A percentile compares a stretch with the other conserved stretches of the same genome.
phyloP scores from a whole-genome alignment of 2,797 vertebrate genomes.

The Chelmon rostratus region DNA sequence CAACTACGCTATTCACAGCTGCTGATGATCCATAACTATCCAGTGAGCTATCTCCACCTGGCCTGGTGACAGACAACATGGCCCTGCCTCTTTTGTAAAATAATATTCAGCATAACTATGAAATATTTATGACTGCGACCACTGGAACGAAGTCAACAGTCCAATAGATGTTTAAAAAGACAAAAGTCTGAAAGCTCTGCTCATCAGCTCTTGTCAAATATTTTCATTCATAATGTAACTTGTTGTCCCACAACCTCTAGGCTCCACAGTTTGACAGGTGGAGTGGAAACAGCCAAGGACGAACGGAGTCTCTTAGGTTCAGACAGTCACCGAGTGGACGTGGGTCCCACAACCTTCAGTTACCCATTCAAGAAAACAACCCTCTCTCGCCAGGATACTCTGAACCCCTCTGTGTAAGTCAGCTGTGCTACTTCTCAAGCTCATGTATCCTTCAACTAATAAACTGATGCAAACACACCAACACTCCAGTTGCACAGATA shows the following conservation, averaged over 20 bases:
- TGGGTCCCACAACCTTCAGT: constrained; percentile 78
- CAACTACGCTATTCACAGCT: constrained; percentile 27
- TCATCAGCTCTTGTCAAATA: background rate
- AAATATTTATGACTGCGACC: constrained; percentile 10
- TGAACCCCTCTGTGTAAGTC: constrained; percentile 89
- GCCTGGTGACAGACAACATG: background rate
- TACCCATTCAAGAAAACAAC: constrained; percentile 79
- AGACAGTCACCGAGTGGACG: constrained; percentile 71
- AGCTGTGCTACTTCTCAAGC: constrained; percentile 15
- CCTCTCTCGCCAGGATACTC: constrained; percentile 85
- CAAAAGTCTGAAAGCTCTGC: background rate
- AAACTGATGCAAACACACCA: background rate
- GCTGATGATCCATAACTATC: constrained; percentile 23
- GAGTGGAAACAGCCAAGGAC: constrained; percentile 81
- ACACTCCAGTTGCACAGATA: constrained; percentile 1
- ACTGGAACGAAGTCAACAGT: background rate
- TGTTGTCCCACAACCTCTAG: constrained; percentile 58
- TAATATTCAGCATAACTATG: constrained; percentile 3
- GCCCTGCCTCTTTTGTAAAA: constrained; percentile 33
- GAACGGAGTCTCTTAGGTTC: constrained; percentile 61
- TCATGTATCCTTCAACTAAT: constrained; percentile 14
- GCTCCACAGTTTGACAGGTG: constrained; percentile 82
- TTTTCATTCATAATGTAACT: background rate
- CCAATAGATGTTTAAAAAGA: background rate
- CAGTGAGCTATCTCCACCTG: background rate